Conservation (phyloP, 2,888 invertebrate species). For the Ophonus ardosiacus region DNA sequence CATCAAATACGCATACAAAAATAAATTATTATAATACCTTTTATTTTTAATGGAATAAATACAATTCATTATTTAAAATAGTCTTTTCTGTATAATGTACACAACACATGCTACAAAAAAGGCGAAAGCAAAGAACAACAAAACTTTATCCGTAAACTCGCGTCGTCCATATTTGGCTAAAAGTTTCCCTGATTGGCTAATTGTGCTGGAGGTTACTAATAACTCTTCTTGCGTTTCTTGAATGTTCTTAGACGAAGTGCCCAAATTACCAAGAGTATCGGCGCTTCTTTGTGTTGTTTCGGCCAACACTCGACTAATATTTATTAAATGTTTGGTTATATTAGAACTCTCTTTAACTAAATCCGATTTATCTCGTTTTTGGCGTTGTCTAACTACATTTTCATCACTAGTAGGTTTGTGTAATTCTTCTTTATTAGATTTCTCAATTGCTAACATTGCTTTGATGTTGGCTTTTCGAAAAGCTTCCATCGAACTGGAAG, state of each 20-base stretch:
- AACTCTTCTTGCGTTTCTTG: conserved; percentile 88
- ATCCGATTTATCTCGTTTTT: conserved; percentile 82
- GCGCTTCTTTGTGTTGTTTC: conserved; percentile 93
- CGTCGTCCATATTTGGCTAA: conserved; percentile 95
- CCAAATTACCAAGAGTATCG: conserved; percentile 88
- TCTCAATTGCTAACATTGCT: conserved; percentile 88
- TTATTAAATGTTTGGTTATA: conserved; percentile 90
- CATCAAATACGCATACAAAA: conserved; percentile 6
- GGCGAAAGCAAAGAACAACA: conserved; percentile 90
- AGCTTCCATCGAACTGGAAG: conserved; percentile 81
- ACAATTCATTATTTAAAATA: conserved; percentile 79
- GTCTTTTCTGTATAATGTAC: conserved; percentile 94
- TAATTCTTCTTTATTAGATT: conserved; percentile 85
- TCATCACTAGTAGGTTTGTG: conserved; percentile 79
- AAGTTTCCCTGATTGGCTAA: conserved; percentile 92
- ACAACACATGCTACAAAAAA: conserved; percentile 94
- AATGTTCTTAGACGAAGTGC: conserved; percentile 84
- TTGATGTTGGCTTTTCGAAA: conserved; percentile 89
- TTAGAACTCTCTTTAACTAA: conserved; percentile 84
- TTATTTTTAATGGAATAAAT: conserved; percentile 53
- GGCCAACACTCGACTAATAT: conserved; percentile 90
- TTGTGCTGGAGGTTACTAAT: conserved; percentile 90
- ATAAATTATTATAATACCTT: conserved; percentile 40
- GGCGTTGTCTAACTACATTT: conserved; percentile 78
- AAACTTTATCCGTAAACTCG: conserved; percentile 96